A percentile compares a stretch with the other conserved stretches of the same genome.
phyloP scores from a whole-genome alignment of 1,140 invertebrate species.

The Aphelinus atriplicis region DNA sequence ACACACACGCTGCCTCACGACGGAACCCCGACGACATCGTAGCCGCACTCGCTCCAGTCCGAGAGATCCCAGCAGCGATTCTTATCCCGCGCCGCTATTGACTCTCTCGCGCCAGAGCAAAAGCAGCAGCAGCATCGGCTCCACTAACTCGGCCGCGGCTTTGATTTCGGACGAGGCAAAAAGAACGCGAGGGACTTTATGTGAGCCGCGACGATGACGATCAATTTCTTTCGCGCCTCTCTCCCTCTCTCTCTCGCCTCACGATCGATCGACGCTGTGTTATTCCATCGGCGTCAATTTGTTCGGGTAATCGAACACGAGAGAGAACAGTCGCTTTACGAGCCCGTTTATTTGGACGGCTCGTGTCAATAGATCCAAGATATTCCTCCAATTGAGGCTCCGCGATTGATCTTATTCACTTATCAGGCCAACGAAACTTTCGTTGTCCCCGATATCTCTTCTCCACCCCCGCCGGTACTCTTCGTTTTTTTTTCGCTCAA shows the following conservation, averaged over 20 bases:
- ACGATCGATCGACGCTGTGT: constrained; percentile 16
- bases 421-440: too few species aligned
- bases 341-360: too few species aligned
- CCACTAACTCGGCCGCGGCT: not conserved
- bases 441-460: too few species aligned
- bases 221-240: constrained; percentile 27
- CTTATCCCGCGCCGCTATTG: constrained; percentile 32
- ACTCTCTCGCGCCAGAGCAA: not conserved
- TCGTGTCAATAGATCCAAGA: too few species aligned
- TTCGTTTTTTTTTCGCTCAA: too few species aligned
- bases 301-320: constrained; percentile 5
- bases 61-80: constrained; percentile 9
- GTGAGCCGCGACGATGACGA: not conserved
- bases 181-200: constrained; percentile 1
- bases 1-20: constrained; percentile 21
- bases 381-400: too few species aligned
- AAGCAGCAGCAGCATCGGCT: too few species aligned
- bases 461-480: too few species aligned
- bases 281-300: constrained; percentile 27
- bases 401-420: too few species aligned
- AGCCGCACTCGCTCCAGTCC: too few species aligned
- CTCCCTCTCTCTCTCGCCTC: not conserved
- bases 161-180: constrained; percentile 13
- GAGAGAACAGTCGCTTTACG: too few species aligned
- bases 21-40: not conserved